Percentiles rank a stretch among this genome's conserved stretches.
These are phyloP conservation scores for Ginglymostoma cirratum DNA, from an alignment of 2,113 vertebrate genomes.

Conservation along the genomic window DNA sequence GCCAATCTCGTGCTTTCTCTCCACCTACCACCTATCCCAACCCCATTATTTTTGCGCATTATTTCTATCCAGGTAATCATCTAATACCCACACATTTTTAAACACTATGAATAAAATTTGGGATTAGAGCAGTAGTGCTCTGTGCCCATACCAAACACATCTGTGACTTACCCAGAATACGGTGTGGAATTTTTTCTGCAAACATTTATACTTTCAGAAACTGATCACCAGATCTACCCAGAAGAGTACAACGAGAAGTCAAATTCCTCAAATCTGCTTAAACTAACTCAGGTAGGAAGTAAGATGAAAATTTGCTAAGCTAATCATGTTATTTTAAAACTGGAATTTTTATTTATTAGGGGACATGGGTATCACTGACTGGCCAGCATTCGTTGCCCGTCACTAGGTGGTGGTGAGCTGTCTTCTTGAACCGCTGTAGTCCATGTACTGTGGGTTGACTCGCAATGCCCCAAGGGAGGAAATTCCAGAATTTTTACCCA, in stretches of 20 bases:
- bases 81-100: background rate
- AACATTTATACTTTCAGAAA: conserved; percentile 6
- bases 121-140: background rate
- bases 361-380: too few species aligned
- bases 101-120: background rate
- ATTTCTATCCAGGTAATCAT: too few species aligned
- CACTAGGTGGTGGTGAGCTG: too few species aligned
- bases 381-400: too few species aligned
- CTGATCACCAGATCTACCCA: background rate
- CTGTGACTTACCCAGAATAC: background rate
- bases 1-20: too few species aligned
- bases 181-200: background rate
- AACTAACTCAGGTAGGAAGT: background rate
- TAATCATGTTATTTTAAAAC: background rate
- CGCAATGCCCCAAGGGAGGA: too few species aligned
- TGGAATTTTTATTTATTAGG: too few species aligned
- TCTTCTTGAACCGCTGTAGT: too few species aligned
- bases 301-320: background rate
- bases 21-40: too few species aligned
- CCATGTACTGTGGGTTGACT: too few species aligned
- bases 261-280: background rate
- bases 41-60: too few species aligned
- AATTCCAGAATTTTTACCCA: too few species aligned
- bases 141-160: background rate
- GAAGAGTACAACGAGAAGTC: background rate